Evolutionary conservation across 2,888 invertebrate genomes (phyloP), one percentile per base, ranked within the genome.

Genomic region (Tribolium freemani): DNA sequence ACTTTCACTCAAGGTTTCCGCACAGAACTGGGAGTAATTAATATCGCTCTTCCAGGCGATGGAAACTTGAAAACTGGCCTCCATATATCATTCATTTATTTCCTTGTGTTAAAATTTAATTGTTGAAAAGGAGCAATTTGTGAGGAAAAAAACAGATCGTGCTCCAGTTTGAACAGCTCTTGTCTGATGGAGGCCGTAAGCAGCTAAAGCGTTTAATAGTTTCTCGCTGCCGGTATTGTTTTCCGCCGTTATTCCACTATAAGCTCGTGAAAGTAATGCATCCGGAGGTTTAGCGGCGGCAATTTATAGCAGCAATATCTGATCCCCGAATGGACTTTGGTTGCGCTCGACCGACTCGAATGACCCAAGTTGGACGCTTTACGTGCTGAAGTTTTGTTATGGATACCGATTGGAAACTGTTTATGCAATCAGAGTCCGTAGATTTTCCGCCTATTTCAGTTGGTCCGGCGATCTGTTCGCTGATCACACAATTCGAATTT

Each of bases 341-440:
- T 75, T 79, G 75, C 78, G 75, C 77, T 76, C 75, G 76, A 77
- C 77, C 77, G 79, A 75, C 71, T 74, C 68, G 71, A 79, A 81
- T 77, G 80, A 75, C 77, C 77, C 60, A 80, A 80, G 76, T 80
- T 79, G 76, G 78, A 75, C 79, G 77, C 75, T 78, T 81, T 79
- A 80, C 79, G 79, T 73, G 78, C 74, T 70, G 72, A 79, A 79
- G 76, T 80, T 80, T 79, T 75, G 79, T 78, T 79, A 78, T 77
- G 78, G 79, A 76, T 76, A 75, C 78, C 79, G 79, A 81, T 81
- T 80, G 81, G 80, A 81, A 78, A 78, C 80, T 81, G 79, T 80
- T 81, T 81, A 81, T 81, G 80, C 80, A 81, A 81, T 81, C 78
- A 75, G 76, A 74, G 75, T 74, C 75, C 78, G 76, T 77, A 77